Conservation (phyloP, 2,113 vertebrate genomes). For the Periophthalmus modestus region DNA sequence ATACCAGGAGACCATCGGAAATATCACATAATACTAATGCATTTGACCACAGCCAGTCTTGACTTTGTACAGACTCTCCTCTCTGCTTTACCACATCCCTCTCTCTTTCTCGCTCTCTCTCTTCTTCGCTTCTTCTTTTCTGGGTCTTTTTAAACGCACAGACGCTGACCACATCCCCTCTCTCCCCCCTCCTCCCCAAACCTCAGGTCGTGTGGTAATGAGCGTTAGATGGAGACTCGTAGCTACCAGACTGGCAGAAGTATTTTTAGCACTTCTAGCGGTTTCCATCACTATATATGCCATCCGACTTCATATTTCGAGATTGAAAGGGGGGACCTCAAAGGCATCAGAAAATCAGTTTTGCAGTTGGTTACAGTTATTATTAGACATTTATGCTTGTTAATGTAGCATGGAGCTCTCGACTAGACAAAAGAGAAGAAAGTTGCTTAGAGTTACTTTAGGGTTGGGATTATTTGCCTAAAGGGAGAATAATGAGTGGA, state of each 20-base stretch:
- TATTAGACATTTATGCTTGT: conserved; percentile 47
- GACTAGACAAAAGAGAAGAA: conserved; percentile 29
- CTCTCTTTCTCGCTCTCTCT: conserved; percentile 38
- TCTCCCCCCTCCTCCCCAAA: conserved; percentile 69
- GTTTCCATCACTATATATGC: conserved; percentile 75
- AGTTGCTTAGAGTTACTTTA: conserved; percentile 32
- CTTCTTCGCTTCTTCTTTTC: conserved; percentile 25
- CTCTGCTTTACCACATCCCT: conserved; percentile 63
- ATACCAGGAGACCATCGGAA: conserved; percentile 72
- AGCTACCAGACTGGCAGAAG: conserved; percentile 74
- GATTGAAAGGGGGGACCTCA: conserved; percentile 62
- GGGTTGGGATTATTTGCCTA: conserved; percentile 25
- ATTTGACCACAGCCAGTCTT: conserved; percentile 68
- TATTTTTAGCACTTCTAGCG: conserved; percentile 79
- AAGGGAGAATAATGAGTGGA: conserved; percentile 42
- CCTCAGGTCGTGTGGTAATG: conserved; percentile 78
- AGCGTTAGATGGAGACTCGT: conserved; percentile 74
- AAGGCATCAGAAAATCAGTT: conserved; percentile 56
- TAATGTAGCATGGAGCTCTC: conserved; percentile 40
- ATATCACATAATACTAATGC: conserved; percentile 78
- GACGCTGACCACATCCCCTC: conserved; percentile 73
- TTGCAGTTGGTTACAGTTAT: conserved; percentile 63
- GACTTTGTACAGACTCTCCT: conserved; percentile 55
- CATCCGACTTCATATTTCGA: conserved; percentile 70
- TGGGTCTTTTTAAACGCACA: conserved; percentile 38